Evolutionary conservation across 2,797 vertebrate genomes (phyloP), one percentile per base, ranked within the genome.

Genomic region (Sebastes hubbsi): DNA sequence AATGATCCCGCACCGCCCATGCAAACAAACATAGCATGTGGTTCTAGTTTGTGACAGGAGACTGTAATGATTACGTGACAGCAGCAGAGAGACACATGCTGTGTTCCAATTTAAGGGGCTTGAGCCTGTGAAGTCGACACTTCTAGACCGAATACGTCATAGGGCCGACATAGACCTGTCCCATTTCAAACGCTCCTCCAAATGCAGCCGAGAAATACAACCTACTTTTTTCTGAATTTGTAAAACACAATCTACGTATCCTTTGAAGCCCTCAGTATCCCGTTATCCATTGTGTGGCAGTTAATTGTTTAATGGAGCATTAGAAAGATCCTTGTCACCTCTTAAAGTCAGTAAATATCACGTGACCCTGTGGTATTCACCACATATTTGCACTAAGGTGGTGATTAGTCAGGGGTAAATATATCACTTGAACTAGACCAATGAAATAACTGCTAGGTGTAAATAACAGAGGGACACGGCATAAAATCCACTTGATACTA

Each of bases 291-390:
- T 65, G 18, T 74, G 52, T 42, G 27, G 30, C 6, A 0, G 38
- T 38, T 49, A 59, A 6, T 55, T 66, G 69, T 76, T 78, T 69
- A 60, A 75, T n/a, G 18, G 14, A 24, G 46, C 25, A 36, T 5
- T 24, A 13, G 16, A 67, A 76, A 0, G 55, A 55, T 36, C n/a
- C 30, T 24, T 54, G 42, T 55, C n/a, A 36, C 7, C 54, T 75
- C 24, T 22, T 72, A 36, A 76, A 81, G 60, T 80, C 76, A 69
- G 78, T 72, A 84, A 88, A 87, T 59, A 77, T 86, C 64, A 82
- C 68, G 1, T 10, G 34, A 38, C 18, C 4, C 20, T 80, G 78
- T 54, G 2, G 22, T 72, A 46, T 79, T 80, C 55, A 63, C 25
- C 27, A 87, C 52, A 27, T 75, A 81, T 64, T 87, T 83, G 30